Evolutionary conservation across 2,113 vertebrate species (phyloP).

Genomic region (Leucoraja erinaceus): DNA sequence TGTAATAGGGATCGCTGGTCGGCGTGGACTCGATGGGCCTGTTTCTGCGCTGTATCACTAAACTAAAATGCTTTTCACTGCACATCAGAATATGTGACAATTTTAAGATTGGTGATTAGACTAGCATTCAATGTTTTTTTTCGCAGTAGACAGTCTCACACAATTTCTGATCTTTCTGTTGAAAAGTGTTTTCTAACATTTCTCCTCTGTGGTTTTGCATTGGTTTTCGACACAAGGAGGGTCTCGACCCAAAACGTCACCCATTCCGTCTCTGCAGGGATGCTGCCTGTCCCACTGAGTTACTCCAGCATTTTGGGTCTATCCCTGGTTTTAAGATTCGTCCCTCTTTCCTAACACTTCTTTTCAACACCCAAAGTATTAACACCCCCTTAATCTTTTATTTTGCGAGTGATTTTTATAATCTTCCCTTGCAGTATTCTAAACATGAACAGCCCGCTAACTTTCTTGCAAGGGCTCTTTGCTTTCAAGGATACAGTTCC

Average conservation of each 20-base stretch:
- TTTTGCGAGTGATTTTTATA: not conserved
- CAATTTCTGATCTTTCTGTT: not conserved
- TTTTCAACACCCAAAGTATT: no score
- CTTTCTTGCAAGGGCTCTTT: not conserved
- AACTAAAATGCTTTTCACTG: no score
- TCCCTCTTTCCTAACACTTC: not conserved
- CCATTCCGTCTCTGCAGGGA: no score
- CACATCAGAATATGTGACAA: no score
- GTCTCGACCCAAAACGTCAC: no score
- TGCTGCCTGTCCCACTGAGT: no score
- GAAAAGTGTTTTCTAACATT: not conserved
- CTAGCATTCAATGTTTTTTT: not conserved
- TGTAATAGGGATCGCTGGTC: no score
- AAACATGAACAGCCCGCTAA: not conserved
- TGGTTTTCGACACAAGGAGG: no score
- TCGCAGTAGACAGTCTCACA: not conserved
- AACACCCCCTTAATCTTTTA: not conserved
- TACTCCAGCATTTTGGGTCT: not conserved
- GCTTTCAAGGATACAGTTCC: not conserved
- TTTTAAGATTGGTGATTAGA: not conserved
- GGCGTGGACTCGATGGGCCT: no score
- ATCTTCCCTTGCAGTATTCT: not conserved
- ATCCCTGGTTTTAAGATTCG: not conserved
- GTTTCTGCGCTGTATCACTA: no score
- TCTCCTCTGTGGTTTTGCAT: not conserved